These are phyloP conservation scores for Dendrolimus pini DNA, from an alignment of 2,888 invertebrate species.

Conservation along the genomic window DNA sequence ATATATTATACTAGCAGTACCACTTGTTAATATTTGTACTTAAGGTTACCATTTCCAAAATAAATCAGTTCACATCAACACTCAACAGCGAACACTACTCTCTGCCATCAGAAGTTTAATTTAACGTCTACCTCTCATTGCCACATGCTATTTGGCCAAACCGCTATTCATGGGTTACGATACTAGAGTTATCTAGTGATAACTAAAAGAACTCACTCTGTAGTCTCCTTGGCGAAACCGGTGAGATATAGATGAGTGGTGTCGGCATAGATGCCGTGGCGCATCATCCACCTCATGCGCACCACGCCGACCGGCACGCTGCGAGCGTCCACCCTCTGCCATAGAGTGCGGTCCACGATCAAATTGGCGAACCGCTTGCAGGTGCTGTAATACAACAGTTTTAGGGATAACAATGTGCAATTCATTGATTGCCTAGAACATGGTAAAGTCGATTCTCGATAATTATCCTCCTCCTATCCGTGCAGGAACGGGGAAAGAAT, in stretches of 20 bases:
- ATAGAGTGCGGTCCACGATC: constrained; percentile 69
- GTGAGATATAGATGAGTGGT: constrained; percentile 43
- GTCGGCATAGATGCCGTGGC: constrained; percentile 47
- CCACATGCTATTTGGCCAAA: no score
- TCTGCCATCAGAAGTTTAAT: no score
- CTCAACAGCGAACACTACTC: no score
- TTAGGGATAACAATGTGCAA: background rate
- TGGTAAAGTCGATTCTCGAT: background rate
- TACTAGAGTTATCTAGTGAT: no score
- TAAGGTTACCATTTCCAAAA: no score
- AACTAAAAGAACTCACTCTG: constrained; percentile 26
- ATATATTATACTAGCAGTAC: no score
- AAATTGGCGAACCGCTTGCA: constrained; percentile 62
- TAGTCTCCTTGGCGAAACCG: constrained; percentile 37
- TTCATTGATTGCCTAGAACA: background rate
- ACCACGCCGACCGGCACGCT: constrained; percentile 26
- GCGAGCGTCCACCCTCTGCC: constrained; percentile 67
- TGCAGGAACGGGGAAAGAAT: no score
- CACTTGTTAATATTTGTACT: no score
- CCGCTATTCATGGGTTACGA: no score
- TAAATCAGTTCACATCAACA: no score
- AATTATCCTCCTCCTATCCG: no score
- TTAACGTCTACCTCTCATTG: no score
- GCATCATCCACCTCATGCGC: constrained; percentile 52
- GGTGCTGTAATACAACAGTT: constrained; percentile 37